A percentile compares a stretch with the other conserved stretches of the same genome.
phyloP scores from a whole-genome alignment of 2,888 invertebrate genomes.

The Sicus ferrugineus region DNA sequence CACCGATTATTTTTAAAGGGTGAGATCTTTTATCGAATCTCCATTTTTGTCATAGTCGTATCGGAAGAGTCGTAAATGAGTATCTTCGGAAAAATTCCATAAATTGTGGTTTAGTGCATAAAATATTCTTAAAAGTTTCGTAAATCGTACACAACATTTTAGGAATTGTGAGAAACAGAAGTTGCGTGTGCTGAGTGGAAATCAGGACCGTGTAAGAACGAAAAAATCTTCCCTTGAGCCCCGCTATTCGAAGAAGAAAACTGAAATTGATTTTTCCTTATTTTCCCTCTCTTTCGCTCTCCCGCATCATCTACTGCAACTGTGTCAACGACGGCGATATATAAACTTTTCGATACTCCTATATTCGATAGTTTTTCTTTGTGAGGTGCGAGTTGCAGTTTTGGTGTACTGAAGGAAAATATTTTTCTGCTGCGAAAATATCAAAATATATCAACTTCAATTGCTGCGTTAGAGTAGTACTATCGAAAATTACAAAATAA shows the following conservation, averaged over 20 bases:
- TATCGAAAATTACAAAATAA: constrained; percentile 1
- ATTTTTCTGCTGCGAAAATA: constrained; percentile 37
- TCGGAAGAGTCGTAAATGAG: constrained; percentile 35
- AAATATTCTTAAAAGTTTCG: constrained; percentile 37
- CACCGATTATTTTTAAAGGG: constrained; percentile 31
- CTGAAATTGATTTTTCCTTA: constrained; percentile 44
- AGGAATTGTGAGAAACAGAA: constrained; percentile 18
- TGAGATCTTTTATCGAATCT: constrained; percentile 30
- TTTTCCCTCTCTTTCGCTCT: constrained; percentile 38
- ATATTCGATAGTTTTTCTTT: constrained; percentile 51
- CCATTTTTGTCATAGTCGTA: constrained; percentile 33
- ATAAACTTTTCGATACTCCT: constrained; percentile 35
- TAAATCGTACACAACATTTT: constrained; percentile 26
- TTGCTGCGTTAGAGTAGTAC: constrained; percentile 32
- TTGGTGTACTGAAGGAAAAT: constrained; percentile 60
- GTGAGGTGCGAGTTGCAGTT: constrained; percentile 63
- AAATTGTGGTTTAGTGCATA: constrained; percentile 35
- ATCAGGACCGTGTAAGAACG: constrained; percentile 39
- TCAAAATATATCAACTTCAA: constrained; percentile 35
- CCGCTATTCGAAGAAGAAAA: constrained; percentile 25
- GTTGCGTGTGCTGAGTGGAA: constrained; percentile 36
- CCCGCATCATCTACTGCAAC: constrained; percentile 8
- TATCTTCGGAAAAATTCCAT: constrained; percentile 31
- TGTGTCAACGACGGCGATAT: constrained; percentile 31
- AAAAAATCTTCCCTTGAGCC: constrained; percentile 21